Evolutionary conservation across 2,113 vertebrate species (phyloP).

Genomic region (Cariama cristata): DNA sequence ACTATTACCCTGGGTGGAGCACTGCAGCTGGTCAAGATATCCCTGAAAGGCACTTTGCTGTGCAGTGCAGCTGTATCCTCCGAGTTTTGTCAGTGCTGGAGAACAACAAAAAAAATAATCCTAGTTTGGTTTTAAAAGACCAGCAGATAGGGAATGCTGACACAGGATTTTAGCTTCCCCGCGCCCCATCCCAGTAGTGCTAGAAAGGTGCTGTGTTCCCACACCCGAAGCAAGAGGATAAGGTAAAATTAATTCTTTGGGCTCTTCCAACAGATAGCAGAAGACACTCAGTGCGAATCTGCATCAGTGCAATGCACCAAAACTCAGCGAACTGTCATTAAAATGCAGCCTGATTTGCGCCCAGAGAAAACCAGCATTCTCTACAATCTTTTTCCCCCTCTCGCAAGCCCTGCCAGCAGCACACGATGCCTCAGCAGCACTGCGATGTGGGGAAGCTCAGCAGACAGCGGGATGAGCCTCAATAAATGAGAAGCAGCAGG

Average conservation of each 20-base stretch:
- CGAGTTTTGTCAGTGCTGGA: background rate
- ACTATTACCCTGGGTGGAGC: slow-evolving; percentile 39
- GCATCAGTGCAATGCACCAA: background rate
- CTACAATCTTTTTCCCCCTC: background rate
- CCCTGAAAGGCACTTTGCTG: slow-evolving; percentile 25
- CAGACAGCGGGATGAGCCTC: background rate
- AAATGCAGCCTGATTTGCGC: background rate
- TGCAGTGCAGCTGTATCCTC: background rate
- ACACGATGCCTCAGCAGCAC: background rate
- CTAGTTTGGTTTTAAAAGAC: background rate
- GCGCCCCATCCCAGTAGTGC: background rate
- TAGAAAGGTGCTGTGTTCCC: background rate
- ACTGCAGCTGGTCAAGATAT: slow-evolving; percentile 13
- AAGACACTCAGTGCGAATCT: background rate
- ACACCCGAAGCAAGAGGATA: background rate
- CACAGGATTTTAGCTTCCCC: background rate
- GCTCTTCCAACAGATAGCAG: background rate
- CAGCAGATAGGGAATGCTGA: background rate
- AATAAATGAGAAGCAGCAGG: background rate
- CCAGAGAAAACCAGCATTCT: background rate
- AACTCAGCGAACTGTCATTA: background rate
- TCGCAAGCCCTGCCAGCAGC: background rate
- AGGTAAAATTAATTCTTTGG: background rate
- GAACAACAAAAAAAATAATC: background rate
- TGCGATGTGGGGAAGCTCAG: background rate